These are phyloP conservation scores for Ichneumon xanthorius DNA, from an alignment of 2,888 invertebrate genomes.

Conservation along the genomic window DNA sequence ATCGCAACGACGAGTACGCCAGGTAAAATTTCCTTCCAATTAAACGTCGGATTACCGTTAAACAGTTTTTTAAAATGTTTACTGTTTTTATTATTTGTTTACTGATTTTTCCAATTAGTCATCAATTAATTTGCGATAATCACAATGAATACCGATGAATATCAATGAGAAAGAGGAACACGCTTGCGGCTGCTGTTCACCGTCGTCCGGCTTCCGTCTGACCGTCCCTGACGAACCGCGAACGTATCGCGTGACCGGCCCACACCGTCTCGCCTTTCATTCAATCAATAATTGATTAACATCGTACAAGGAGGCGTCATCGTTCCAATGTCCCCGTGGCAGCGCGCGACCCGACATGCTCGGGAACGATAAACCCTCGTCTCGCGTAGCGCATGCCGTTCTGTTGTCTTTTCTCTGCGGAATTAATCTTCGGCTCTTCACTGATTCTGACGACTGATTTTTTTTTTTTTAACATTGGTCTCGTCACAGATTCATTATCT, in stretches of 20 bases:
- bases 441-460: background rate
- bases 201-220: constrained; percentile 11
- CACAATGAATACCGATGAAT: background rate
- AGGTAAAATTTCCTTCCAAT: constrained; percentile 84
- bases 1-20: constrained; percentile 85
- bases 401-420: background rate
- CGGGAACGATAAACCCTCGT: constrained; percentile 4
- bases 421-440: background rate
- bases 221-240: constrained; percentile 26
- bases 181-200: background rate
- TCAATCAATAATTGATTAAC: constrained; percentile 54
- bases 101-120: too few relatives aligned
- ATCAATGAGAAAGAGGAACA: constrained; percentile 8
- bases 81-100: background rate
- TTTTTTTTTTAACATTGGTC: constrained; percentile 7
- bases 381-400: background rate
- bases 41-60: background rate
- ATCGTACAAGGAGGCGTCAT: constrained; percentile 23
- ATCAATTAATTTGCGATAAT: background rate
- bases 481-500: constrained; percentile 14
- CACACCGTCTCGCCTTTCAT: constrained; percentile 35
- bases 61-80: background rate
- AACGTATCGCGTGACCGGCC: constrained; percentile 40
- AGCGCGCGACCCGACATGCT: background rate
- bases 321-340: constrained; percentile 8